Evolutionary conservation across 2,797 vertebrate species (phyloP), one percentile per base, ranked within the genome.

Genomic region (Ceryle rudis): DNA sequence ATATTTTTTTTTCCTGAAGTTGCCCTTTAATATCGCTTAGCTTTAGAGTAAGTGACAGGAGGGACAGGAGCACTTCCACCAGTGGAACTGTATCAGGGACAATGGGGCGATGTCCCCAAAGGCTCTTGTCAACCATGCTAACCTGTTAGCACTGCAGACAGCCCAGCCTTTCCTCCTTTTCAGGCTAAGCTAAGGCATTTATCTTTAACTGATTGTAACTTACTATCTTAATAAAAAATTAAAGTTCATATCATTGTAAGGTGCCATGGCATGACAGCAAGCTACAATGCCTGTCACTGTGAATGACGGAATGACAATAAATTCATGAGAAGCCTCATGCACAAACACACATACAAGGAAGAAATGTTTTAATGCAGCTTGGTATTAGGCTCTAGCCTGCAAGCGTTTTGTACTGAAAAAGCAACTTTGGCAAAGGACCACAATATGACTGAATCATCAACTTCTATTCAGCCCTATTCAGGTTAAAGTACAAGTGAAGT

Each of bases 221-320:
- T 75, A 73, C 64, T 67, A 37, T 85, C 57, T 66, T 89, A 89
- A 89, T 82, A 92, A 92, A 96, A 91, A 93, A 88, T 89, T 95
- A 77, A 97, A 90, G 81, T 95, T 95, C 93, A 75, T 44, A 73
- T 95, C 87, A 95, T 60, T 88, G 80, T 91, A 89, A 91, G 51
- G 47, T 89, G 93, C 85, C 85, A 75, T 46, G 51, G 85, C 70
- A 86, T 93, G 96, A 91, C 95, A 96, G 90, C 65, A 37, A 86
- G 66, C 55, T 93, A 95, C 87, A 95, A 88, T 95, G 80, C 66
- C 66, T 97, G 93, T 94, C 95, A 93, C 47, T 78, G 28, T 94
- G 93, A 93, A 86, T 96, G 96, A 96, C 52, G 82, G 73, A 90
- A 90, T 81, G 83, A 93, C 86, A 96, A 91, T 89, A 89, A 85